Evolutionary conservation across 2,113 vertebrate genomes (phyloP).

Genomic region (Cheilinus undulatus): DNA sequence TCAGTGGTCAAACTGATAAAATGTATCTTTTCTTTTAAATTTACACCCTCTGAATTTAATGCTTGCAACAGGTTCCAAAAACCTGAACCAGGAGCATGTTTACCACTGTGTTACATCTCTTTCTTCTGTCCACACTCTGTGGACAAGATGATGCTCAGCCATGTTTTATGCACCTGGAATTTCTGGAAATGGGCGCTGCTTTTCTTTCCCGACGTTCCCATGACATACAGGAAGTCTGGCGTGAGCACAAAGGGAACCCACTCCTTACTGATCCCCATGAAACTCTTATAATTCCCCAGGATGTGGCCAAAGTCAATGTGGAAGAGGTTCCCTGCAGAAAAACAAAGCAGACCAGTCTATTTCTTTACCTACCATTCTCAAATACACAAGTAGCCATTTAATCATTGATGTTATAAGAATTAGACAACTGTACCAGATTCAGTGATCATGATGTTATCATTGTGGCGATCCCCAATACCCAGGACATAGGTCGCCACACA

Average conservation of each 20-base stretch:
- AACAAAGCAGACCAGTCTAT: background rate
- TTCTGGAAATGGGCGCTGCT: slow-evolving; percentile 94
- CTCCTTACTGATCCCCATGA: slow-evolving; percentile 98
- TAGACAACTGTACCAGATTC: slow-evolving; percentile 87
- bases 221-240: slow-evolving; percentile 97
- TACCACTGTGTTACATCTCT: no score
- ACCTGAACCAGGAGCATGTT: background rate
- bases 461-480: slow-evolving; percentile 98
- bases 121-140: no score
- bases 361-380: no score
- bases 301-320: slow-evolving; percentile 99
- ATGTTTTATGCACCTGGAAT: slow-evolving; percentile 89
- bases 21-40: no score
- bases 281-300: slow-evolving; percentile 99
- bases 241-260: slow-evolving; percentile 98
- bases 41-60: no score
- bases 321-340: slow-evolving; percentile 92
- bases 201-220: slow-evolving; percentile 97
- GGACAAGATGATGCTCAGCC: no score
- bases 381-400: no score
- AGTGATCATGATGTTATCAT: slow-evolving; percentile 99
- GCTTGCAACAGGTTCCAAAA: background rate
- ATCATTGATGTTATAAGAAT: no score
- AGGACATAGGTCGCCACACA: slow-evolving; percentile 98
- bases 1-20: no score